phyloP scores from a whole-genome alignment of 1,140 invertebrate species.

The Hestina assimilis region DNA sequence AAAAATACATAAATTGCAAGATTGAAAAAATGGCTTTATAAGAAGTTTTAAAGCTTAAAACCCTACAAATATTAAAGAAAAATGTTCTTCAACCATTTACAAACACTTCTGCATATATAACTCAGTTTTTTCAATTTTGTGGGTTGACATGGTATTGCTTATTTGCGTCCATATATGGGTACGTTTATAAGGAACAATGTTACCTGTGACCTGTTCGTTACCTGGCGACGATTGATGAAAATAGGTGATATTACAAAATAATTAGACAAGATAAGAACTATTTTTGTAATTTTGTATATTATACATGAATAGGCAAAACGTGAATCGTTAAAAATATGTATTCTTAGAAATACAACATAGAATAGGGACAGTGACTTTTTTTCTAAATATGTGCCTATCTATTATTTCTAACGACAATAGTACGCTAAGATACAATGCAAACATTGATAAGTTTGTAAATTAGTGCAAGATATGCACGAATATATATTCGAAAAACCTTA shows the following conservation, averaged over 20 bases:
- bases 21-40: too few species aligned
- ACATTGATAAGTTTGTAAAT: slow-evolving; percentile 26
- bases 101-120: too few species aligned
- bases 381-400: slow-evolving; percentile 57
- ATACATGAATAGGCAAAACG: slow-evolving; percentile 76
- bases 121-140: too few species aligned
- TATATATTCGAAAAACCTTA: slow-evolving; percentile 50
- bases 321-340: slow-evolving; percentile 74
- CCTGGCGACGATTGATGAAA: neutral
- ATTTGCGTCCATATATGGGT: too few species aligned
- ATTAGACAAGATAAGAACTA: slow-evolving; percentile 35
- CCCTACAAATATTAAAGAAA: too few species aligned
- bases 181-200: neutral
- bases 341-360: slow-evolving; percentile 65
- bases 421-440: slow-evolving; percentile 34
- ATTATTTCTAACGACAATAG: slow-evolving; percentile 38
- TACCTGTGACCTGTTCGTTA: slow-evolving; percentile 4
- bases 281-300: slow-evolving; percentile 74
- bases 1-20: too few species aligned
- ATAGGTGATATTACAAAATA: slow-evolving; percentile 16
- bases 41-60: too few species aligned
- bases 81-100: too few species aligned
- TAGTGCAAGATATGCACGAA: slow-evolving; percentile 27
- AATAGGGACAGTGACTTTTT: slow-evolving; percentile 49
- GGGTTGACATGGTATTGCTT: too few species aligned